These are phyloP conservation scores for Himalopsyche phryganea DNA, from an alignment of 1,140 invertebrate species.

Conservation along the genomic window DNA sequence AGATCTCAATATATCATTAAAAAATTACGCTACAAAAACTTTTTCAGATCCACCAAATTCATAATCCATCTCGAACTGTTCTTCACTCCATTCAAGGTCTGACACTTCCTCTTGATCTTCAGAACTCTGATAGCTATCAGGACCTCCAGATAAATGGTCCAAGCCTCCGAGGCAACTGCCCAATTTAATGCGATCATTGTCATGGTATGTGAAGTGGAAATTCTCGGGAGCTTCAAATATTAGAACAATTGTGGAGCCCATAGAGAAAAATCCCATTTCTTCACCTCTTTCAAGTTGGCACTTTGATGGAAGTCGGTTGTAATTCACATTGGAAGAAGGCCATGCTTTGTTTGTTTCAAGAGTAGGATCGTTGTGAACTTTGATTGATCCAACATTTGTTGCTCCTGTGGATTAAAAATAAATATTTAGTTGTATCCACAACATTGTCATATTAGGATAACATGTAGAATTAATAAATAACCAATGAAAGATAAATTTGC, in stretches of 20 bases:
- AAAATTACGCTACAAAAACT: slow-evolving; percentile 17
- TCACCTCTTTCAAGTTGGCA: slow-evolving; percentile 70
- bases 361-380: slow-evolving; percentile 82
- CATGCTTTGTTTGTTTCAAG: slow-evolving; percentile 69
- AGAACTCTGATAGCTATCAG: slow-evolving; percentile 3
- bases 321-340: slow-evolving; percentile 45
- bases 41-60: slow-evolving; percentile 19
- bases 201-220: slow-evolving; percentile 56
- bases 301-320: slow-evolving; percentile 39
- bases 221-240: slow-evolving; percentile 92
- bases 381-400: slow-evolving; percentile 97
- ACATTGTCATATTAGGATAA: too few relatives aligned
- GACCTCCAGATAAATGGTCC: slow-evolving; percentile 4
- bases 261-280: slow-evolving; percentile 92
- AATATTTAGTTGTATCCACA: background rate
- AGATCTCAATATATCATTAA: too few relatives aligned
- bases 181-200: slow-evolving; percentile 43
- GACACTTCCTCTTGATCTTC: slow-evolving; percentile 2
- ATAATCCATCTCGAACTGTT: slow-evolving; percentile 7
- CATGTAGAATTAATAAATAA: too few relatives aligned
- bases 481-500: slow-evolving; percentile 1
- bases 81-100: slow-evolving; percentile 12
- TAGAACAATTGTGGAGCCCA: slow-evolving; percentile 96
- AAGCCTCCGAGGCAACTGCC: slow-evolving; percentile 33
- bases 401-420: slow-evolving; percentile 50